A percentile compares a stretch with the other conserved stretches of the same genome.
phyloP scores from a whole-genome alignment of 2,113 vertebrate species.

The Tragulus kanchil region DNA sequence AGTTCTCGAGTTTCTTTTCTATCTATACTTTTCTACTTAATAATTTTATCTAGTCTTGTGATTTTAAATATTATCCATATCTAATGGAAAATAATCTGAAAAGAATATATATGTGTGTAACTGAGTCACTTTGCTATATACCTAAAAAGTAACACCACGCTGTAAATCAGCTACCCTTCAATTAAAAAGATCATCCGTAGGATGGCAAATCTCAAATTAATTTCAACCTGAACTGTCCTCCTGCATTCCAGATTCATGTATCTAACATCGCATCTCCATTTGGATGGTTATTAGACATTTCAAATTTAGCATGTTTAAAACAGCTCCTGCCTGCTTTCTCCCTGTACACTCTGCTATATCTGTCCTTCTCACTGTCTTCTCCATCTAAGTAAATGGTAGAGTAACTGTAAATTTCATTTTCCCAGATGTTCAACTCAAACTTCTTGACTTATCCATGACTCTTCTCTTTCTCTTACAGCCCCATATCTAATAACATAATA shows the following conservation, averaged over 20 bases:
- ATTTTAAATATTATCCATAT: neutral
- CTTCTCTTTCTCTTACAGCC: neutral
- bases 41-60: neutral
- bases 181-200: neutral
- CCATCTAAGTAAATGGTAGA: neutral
- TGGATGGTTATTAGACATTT: constrained; percentile 3
- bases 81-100: neutral
- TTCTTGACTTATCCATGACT: neutral
- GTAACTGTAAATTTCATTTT: neutral
- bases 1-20: constrained; percentile 6
- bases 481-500: neutral
- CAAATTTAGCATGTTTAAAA: neutral
- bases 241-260: neutral
- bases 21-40: neutral
- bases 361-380: neutral
- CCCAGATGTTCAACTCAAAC: neutral
- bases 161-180: neutral
- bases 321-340: neutral
- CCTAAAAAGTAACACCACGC: neutral
- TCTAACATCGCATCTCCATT: neutral
- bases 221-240: neutral
- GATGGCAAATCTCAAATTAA: neutral
- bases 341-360: neutral
- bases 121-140: neutral
- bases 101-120: neutral